Percentiles rank a stretch among this genome's conserved stretches.
Evolutionary conservation across 2,888 invertebrate species (phyloP).

Genomic region (Cephus rjabovi): DNA sequence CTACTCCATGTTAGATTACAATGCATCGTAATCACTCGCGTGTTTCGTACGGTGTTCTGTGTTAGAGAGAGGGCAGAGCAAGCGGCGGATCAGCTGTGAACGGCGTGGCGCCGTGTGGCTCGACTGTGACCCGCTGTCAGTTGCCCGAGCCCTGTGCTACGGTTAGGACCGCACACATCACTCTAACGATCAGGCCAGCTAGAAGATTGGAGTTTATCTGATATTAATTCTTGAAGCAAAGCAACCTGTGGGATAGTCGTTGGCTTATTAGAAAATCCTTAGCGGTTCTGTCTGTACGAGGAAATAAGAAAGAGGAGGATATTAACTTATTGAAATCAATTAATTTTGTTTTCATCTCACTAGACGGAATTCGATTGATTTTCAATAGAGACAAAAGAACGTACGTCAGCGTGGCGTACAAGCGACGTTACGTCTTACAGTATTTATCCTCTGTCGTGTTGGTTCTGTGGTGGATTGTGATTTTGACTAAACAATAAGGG

Average conservation of each 20-base stretch:
- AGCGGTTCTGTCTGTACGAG: neutral
- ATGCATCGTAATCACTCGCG: neutral
- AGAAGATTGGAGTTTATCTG: neutral
- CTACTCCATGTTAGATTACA: neutral
- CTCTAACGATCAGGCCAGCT: constrained; percentile 13
- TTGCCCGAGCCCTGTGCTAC: constrained; percentile 66
- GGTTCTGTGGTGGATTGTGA: constrained; percentile 1
- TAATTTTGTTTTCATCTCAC: neutral
- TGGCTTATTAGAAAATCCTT: neutral
- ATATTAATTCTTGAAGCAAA: neutral
- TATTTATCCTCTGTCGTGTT: neutral
- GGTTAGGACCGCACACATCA: constrained; percentile 62
- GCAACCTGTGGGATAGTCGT: neutral
- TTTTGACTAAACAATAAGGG: neutral
- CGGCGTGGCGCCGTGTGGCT: constrained; percentile 56
- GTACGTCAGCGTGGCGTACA: neutral
- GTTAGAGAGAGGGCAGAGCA: constrained; percentile 36
- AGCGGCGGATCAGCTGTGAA: constrained; percentile 57
- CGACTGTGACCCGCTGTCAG: constrained; percentile 64
- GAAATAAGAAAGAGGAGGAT: neutral
- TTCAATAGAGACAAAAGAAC: neutral
- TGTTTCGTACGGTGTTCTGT: constrained; percentile 5
- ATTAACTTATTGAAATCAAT: neutral
- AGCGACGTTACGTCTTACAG: neutral
- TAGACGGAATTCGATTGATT: neutral